Percentiles rank a stretch among this genome's conserved stretches.
Evolutionary conservation across 2,888 invertebrate species (phyloP).

Genomic region (Lepetodrilus schrolli): DNA sequence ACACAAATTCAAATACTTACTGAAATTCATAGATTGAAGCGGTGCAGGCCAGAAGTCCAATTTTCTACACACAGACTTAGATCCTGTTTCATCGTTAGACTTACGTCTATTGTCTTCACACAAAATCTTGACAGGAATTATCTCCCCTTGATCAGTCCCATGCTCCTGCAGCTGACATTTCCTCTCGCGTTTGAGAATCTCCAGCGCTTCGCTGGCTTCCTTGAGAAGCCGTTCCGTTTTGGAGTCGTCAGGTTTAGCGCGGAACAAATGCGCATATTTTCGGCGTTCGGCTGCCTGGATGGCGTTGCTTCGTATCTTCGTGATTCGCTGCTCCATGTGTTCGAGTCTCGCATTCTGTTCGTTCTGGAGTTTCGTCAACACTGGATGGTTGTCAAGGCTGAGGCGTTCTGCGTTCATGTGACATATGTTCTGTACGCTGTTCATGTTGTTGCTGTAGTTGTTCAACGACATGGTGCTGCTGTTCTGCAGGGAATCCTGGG

Average conservation of each 20-base stretch:
- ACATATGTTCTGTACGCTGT: not conserved
- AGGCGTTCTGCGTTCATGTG: not conserved
- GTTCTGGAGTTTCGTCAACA: slow-evolving; percentile 63
- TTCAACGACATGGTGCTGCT: slow-evolving; percentile 46
- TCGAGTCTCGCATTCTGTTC: slow-evolving; percentile 66
- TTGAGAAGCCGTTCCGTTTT: slow-evolving; percentile 50
- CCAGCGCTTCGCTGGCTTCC: slow-evolving; percentile 56
- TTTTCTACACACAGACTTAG: not conserved
- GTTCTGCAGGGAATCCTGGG: slow-evolving; percentile 40
- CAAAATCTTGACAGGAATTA: slow-evolving; percentile 64
- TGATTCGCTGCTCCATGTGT: slow-evolving; percentile 64
- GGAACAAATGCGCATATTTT: slow-evolving; percentile 65
- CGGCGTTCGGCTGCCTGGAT: slow-evolving; percentile 65
- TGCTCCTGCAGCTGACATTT: slow-evolving; percentile 30
- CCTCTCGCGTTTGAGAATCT: slow-evolving; percentile 45
- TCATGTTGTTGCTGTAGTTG: slow-evolving; percentile 30
- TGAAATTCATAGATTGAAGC: slow-evolving; percentile 41
- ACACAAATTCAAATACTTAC: too few species aligned
- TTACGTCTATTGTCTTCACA: slow-evolving; percentile 37
- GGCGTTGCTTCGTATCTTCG: slow-evolving; percentile 60
- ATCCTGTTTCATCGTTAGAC: slow-evolving; percentile 32
- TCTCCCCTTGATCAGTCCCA: slow-evolving; percentile 62
- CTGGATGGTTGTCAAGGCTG: slow-evolving; percentile 63
- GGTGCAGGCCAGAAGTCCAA: slow-evolving; percentile 31
- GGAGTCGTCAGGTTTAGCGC: slow-evolving; percentile 51